A percentile compares a stretch with the other conserved stretches of the same genome.
Evolutionary conservation across 2,113 vertebrate genomes (phyloP).

Genomic region (Struthidea cinerea): DNA sequence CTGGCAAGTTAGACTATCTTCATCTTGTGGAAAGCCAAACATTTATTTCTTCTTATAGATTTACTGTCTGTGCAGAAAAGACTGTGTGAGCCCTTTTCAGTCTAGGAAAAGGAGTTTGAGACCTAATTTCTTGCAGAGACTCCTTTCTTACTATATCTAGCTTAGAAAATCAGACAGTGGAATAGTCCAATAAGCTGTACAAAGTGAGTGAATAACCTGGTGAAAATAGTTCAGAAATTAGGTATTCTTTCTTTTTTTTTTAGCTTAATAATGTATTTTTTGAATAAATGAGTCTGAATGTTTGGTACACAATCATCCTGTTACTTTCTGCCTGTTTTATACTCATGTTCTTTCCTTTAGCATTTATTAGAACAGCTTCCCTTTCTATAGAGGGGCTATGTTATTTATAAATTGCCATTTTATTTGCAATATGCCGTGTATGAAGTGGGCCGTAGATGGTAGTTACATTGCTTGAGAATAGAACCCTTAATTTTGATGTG

Average conservation of each 20-base stretch:
- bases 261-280: neutral
- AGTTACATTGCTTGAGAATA: constrained; percentile 18
- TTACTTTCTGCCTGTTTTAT: neutral
- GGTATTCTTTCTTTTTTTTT: neutral
- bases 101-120: neutral
- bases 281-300: neutral
- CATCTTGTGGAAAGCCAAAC: neutral
- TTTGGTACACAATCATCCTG: neutral
- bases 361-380: neutral
- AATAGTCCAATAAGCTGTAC: neutral
- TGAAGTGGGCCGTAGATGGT: neutral
- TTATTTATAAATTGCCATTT: constrained; percentile 9
- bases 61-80: neutral
- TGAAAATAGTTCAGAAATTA: neutral
- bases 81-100: neutral
- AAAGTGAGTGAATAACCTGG: neutral
- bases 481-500: constrained; percentile 32
- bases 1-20: neutral
- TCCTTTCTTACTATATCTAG: neutral
- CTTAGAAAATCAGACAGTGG: neutral
- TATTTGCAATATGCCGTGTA: neutral
- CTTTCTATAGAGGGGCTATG: neutral
- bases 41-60: neutral
- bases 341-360: neutral
- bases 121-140: neutral